Evolutionary conservation across 2,888 invertebrate species (phyloP).

Genomic region (Trichogramma dendrolimi): DNA sequence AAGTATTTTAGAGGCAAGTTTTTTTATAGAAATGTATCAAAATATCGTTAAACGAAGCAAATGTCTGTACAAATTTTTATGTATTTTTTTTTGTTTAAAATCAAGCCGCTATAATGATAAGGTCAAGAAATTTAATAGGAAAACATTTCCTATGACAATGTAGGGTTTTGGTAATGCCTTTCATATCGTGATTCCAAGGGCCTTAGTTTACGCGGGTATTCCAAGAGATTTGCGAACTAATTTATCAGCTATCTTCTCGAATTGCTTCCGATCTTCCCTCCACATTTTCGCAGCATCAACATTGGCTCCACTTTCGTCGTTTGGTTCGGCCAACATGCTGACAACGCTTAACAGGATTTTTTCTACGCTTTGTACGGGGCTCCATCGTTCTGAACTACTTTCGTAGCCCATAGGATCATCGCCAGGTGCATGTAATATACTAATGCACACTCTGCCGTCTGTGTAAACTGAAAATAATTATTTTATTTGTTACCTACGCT

Average conservation of each 20-base stretch:
- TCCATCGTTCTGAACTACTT: slow-evolving; percentile 96
- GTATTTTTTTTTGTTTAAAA: neutral
- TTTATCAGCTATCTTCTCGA: slow-evolving; percentile 86
- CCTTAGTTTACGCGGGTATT: slow-evolving; percentile 55
- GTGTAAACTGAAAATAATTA: slow-evolving; percentile 68
- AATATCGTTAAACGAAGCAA: neutral
- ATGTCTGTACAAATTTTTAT: neutral
- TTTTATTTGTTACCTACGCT: neutral
- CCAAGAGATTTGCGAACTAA: slow-evolving; percentile 89
- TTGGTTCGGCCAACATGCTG: slow-evolving; percentile 98
- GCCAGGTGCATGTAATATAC: slow-evolving; percentile 97
- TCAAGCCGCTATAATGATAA: neutral
- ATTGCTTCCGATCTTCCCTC: slow-evolving; percentile 91
- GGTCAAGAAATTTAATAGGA: neutral
- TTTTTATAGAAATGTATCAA: neutral
- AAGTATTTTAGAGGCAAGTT: neutral
- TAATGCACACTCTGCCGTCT: slow-evolving; percentile 97
- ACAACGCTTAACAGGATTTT: slow-evolving; percentile 97
- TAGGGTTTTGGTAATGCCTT: slow-evolving; percentile 2
- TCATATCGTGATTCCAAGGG: slow-evolving; percentile 8
- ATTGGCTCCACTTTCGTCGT: slow-evolving; percentile 98
- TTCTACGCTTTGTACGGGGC: slow-evolving; percentile 98
- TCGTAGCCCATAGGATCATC: slow-evolving; percentile 99
- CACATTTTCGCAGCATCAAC: slow-evolving; percentile 99
- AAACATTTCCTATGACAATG: neutral